Conservation (phyloP, 2,888 invertebrate species). For the Germaria angustata region DNA sequence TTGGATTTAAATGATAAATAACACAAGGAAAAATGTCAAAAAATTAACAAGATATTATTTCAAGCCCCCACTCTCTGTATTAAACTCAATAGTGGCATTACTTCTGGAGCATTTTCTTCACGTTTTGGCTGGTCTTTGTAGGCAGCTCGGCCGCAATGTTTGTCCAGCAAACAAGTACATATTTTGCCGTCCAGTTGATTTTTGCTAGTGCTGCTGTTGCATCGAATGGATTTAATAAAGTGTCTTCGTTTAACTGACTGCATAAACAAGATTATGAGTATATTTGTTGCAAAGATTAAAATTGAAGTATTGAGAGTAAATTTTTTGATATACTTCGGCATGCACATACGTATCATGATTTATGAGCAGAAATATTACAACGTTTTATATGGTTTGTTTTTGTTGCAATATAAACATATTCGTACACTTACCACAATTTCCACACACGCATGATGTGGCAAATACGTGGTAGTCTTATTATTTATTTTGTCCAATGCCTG, state of each 20-base stretch:
- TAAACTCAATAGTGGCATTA: neutral
- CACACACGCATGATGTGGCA: slow-evolving; percentile 38
- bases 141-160: slow-evolving; percentile 33
- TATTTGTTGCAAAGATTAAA: slow-evolving; percentile 63
- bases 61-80: slow-evolving; percentile 56
- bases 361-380: slow-evolving; percentile 56
- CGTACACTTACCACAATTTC: slow-evolving; percentile 25
- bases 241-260: slow-evolving; percentile 63
- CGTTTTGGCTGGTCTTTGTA: slow-evolving; percentile 19
- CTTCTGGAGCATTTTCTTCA: neutral
- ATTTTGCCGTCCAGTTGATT: neutral
- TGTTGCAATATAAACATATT: slow-evolving; percentile 4
- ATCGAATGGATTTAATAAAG: slow-evolving; percentile 41
- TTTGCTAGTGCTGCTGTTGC: neutral
- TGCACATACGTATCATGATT: slow-evolving; percentile 54
- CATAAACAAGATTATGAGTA: slow-evolving; percentile 64
- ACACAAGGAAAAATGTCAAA: slow-evolving; percentile 64
- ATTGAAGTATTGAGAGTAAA: slow-evolving; percentile 59
- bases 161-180: slow-evolving; percentile 23
- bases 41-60: slow-evolving; percentile 65
- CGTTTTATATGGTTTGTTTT: slow-evolving; percentile 40
- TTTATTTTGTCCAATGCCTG: slow-evolving; percentile 34
- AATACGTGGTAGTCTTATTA: slow-evolving; percentile 25
- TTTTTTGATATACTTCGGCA: slow-evolving; percentile 16
- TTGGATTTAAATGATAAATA: slow-evolving; percentile 59